Evolutionary conservation across 2,888 invertebrate species (phyloP), one percentile per base, ranked within the genome.

Genomic region (Patella pellucida): DNA sequence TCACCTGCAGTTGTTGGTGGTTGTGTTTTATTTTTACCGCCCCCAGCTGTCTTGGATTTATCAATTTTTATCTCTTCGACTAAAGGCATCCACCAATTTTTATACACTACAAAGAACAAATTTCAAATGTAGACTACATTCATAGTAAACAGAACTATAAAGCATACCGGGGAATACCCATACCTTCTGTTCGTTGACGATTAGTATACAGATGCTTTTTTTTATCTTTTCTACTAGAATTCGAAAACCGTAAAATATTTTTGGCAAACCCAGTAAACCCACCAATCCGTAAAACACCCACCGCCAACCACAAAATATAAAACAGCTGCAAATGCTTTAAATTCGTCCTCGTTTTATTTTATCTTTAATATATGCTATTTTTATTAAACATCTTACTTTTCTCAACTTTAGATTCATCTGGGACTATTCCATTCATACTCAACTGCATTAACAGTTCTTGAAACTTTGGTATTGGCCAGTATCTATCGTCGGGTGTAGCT

Each of bases 361-460:
- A 41, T 41, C 7, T 41, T 41, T 9, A 41, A 41, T 9, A 41
- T 7, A 41, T 9, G 9, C 41, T 41, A 41, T 9, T 41, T 41
- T 7, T 41, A 41, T 31, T 31, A 31, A 31, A 31, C 31, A 14
- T 71, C 74, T 70, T 75, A 84, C 84, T 76, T 71, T 72, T 70
- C n/a, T 70, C 54, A 31, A 84, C 75, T 31, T 77, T 75, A 16
- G 71, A 69, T 11, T 81, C 77, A 73, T 84, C 81, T 27, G 87
- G 87, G 7, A 79, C 68, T 16, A 85, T 76, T 16, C 84, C 82
- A 73, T 79, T 71, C 75, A 83, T 83, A 62, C 83, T 83, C 19
- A 88, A 79, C 77, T 86, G 86, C 85, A 87, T 85, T 16, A 88
- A 79, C 19, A 89, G 74, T 76, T 89, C 86, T 69, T 81, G 80